A percentile compares a stretch with the other conserved stretches of the same genome.
Evolutionary conservation across 1,140 invertebrate species (phyloP).

Genomic region (Aradophagus sp.): DNA sequence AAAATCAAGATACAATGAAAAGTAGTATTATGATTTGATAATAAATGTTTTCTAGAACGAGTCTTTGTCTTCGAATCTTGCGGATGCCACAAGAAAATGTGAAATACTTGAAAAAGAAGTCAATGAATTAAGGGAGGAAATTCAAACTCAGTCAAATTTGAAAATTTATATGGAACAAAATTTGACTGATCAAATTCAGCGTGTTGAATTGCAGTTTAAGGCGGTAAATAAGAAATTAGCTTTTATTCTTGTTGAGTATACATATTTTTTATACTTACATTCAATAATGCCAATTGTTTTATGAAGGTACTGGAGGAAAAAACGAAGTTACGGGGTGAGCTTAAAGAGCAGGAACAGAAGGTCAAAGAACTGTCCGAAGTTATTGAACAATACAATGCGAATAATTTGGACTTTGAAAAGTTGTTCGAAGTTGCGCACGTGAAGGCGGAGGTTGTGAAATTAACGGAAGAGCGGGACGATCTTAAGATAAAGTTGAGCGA

Average conservation of each 20-base stretch:
- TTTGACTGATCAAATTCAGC: conserved; percentile 65
- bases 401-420: conserved; percentile 69
- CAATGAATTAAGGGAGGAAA: conserved; percentile 59
- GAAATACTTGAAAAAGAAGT: conserved; percentile 65
- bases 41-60: conserved; percentile 73
- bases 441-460: conserved; percentile 65
- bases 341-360: conserved; percentile 67
- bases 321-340: conserved; percentile 58
- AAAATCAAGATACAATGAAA: no score
- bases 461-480: conserved; percentile 70
- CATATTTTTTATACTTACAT: conserved; percentile 16
- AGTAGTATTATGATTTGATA: no score
- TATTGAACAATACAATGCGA: conserved; percentile 64
- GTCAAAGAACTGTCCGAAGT: conserved; percentile 65
- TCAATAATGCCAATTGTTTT: conserved; percentile 13
- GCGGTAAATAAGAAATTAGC: no score
- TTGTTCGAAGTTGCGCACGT: conserved; percentile 68
- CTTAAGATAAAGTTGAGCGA: conserved; percentile 69
- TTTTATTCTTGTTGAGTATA: neutral
- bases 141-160: conserved; percentile 60
- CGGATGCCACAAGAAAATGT: conserved; percentile 57
- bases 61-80: conserved; percentile 61
- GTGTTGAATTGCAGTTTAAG: conserved; percentile 67
- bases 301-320: conserved; percentile 64
- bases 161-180: conserved; percentile 66